phyloP scores from a whole-genome alignment of 2,888 invertebrate species.

The Chesias legatella region DNA sequence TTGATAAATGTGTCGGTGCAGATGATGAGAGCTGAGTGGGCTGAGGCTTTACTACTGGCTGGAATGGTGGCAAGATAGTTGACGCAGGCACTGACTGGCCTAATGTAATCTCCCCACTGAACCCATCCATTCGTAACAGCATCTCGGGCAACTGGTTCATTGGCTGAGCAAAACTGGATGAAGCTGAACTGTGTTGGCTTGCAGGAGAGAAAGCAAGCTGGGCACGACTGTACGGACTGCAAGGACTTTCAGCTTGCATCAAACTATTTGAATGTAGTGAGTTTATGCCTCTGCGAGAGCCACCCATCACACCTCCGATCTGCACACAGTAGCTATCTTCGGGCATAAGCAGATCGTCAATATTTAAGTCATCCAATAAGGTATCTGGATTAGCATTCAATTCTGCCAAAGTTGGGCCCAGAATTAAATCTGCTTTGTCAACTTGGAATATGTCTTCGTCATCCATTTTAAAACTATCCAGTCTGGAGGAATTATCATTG shows the following conservation, averaged over 20 bases:
- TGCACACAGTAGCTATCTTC: conserved; percentile 83
- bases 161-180: conserved; percentile 69
- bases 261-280: conserved; percentile 45
- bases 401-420: conserved; percentile 91
- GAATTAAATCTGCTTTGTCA: conserved; percentile 91
- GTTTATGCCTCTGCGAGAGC: conserved; percentile 47
- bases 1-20: conserved; percentile 90
- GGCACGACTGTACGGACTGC: conserved; percentile 73
- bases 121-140: conserved; percentile 83
- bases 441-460: conserved; percentile 94
- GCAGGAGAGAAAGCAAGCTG: conserved; percentile 83
- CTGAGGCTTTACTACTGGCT: conserved; percentile 58
- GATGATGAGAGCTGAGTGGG: conserved; percentile 90
- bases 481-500: conserved; percentile 65
- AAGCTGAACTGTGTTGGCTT: conserved; percentile 83
- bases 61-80: conserved; percentile 71
- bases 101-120: conserved; percentile 75
- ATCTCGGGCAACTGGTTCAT: conserved; percentile 81
- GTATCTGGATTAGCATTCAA: conserved; percentile 92
- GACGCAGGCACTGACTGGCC: conserved; percentile 84
- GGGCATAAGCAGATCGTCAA: conserved; percentile 89
- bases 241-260: conserved; percentile 64
- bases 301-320: conserved; percentile 72
- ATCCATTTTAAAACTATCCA: conserved; percentile 88
- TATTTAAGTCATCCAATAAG: conserved; percentile 90